These are phyloP conservation scores for Pyrocephalus nanus DNA, from an alignment of 2,797 vertebrate genomes.

Conservation along the genomic window DNA sequence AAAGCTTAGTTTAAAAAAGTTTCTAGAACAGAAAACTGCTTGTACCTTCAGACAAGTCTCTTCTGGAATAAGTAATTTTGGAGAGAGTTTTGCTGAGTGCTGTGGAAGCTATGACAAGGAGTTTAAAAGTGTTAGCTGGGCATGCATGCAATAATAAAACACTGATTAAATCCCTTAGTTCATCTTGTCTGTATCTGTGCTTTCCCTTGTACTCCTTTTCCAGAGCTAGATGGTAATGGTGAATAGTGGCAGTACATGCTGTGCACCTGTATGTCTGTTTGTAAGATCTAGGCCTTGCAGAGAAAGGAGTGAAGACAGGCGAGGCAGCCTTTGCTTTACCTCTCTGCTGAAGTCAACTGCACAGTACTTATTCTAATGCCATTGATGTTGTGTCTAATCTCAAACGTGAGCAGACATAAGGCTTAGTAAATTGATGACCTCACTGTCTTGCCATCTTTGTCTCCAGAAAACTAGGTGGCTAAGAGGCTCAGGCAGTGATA, in stretches of 20 bases:
- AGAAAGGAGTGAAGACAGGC: background rate
- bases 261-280: background rate
- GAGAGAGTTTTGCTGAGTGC: background rate
- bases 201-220: background rate
- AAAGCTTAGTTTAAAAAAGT: background rate
- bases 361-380: slow-evolving; percentile 46
- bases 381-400: slow-evolving; percentile 70
- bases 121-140: background rate
- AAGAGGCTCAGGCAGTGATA: slow-evolving; percentile 1
- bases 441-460: slow-evolving; percentile 57
- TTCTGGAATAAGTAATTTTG: background rate
- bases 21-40: background rate
- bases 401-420: slow-evolving; percentile 67
- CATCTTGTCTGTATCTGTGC: background rate
- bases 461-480: slow-evolving; percentile 37
- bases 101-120: background rate
- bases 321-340: background rate
- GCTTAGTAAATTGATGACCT: slow-evolving; percentile 69
- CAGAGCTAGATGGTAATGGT: background rate
- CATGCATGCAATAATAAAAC: background rate
- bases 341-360: slow-evolving; percentile 11
- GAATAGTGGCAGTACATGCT: background rate
- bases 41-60: background rate
- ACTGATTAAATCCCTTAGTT: background rate
- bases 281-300: background rate